phyloP scores from a whole-genome alignment of 2,113 vertebrate species.

The Eurystomus gularis region DNA sequence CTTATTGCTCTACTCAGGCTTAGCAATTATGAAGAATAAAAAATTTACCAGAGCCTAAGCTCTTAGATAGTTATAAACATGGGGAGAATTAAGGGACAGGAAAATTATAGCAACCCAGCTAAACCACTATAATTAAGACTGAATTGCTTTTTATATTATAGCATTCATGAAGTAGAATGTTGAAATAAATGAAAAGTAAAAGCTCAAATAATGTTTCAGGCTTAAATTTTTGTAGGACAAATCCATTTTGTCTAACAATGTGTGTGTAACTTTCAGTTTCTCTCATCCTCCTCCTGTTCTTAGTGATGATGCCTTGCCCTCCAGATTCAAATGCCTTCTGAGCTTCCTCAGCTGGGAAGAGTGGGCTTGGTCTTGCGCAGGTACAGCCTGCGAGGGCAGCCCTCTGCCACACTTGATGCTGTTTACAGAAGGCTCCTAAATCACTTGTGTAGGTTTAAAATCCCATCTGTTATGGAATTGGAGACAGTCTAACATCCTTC shows the following conservation, averaged over 20 bases:
- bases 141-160: conserved; percentile 61
- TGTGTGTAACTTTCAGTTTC: not conserved
- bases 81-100: conserved; percentile 63
- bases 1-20: conserved; percentile 54
- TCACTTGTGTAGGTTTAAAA: not conserved
- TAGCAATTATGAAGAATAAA: conserved; percentile 63
- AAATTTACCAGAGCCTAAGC: conserved; percentile 59
- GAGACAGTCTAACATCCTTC: not conserved
- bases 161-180: conserved; percentile 56
- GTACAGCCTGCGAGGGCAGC: not conserved
- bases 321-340: not conserved
- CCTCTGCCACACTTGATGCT: not conserved
- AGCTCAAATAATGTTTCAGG: conserved; percentile 20
- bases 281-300: not conserved
- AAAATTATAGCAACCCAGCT: conserved; percentile 66
- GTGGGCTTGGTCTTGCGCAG: not conserved
- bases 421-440: not conserved
- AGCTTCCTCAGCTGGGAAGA: not conserved
- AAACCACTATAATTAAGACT: conserved; percentile 66
- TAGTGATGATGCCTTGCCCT: not conserved
- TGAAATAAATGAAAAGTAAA: conserved; percentile 61
- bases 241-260: not conserved
- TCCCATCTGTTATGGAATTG: not conserved
- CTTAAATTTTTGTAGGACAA: conserved; percentile 4
- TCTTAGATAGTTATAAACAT: conserved; percentile 59